Base-by-base conservation (phyloP, 2,113 vertebrate species). In the Grallaria varia region DNA sequence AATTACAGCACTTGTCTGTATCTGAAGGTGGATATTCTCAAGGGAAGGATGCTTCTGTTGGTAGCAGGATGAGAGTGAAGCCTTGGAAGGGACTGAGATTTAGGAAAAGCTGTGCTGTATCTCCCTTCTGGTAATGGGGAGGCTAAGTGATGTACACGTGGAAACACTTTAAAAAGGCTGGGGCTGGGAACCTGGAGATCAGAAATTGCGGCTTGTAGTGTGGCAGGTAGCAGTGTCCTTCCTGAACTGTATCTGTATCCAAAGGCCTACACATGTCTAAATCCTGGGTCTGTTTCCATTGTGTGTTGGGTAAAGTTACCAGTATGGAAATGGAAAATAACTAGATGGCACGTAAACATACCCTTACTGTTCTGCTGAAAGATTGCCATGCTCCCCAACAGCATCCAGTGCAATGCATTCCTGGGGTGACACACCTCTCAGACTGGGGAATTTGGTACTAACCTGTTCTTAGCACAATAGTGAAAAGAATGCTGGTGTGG, bases 391-490 rank as follows among this genome's bases (percentile, higher is more conserved):
- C 13, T 84, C 24, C n/a, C 35, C 53, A 82, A 23, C 20, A 59
- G 73, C 25, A 45, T n/a, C 44, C 42, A 39, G 24, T 45, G 42
- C 9, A 15, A 12, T 1, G 2, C 9, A 6, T 5, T 72, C 42
- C 40, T 44, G 64, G n/a, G n/a, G 6, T 44, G 20, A 44, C 1
- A 0, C 12, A 16, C 52, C 14, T 52, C 22, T 89, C 1, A 1
- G 39, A 60, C 56, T 33, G 47, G 30, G 33, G 9, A 56, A 22
- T 50, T 68, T 6, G 3, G 67, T 91, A 33, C 19, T 77, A 67
- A 10, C 49, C 63, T 82, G 4, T 52, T 62, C 11, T 4, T 35
- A 25, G 27, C 21, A 37, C 18, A 83, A 1, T 10, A 35, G 8
- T 31, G 10, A 8, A 79, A 73, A 85, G 86, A 69, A 56, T 16